Evolutionary conservation across 1,140 invertebrate genomes (phyloP), one percentile per base, ranked within the genome.

Genomic region (Caerostris extrusa): DNA sequence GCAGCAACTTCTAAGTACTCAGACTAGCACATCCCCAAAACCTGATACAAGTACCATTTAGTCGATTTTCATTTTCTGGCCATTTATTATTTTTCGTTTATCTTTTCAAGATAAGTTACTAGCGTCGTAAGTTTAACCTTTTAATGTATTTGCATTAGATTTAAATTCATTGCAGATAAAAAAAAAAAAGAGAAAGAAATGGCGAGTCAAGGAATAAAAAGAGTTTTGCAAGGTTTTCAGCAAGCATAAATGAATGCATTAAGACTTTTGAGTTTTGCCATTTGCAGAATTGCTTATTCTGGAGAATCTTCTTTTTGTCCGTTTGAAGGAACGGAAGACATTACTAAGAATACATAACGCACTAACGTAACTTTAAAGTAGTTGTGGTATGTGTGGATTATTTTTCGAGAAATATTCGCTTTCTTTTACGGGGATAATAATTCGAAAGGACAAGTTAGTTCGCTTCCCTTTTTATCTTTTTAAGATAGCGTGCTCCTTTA

Each of bases 81-180:
- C 34, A 77, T 34, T 34, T 34, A 34, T 77, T 77, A 77, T 77
- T 77, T 77, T 34, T 10, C 34, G 53, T 12, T 77, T 77, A 77
- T 77, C 34, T 77, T 34, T 53, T 77, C 71, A 5, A 77, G 71
- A 50, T 77, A 77, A 77, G 8, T 71, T 67, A 17, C 61, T 67
- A 19, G 50, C 34, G 50, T 50, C 19, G 4, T 5, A 77, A 50
- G 19, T 77, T 77, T 77, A 53, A 50, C 34, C 71, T 77, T 77
- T 77, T 77, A 77, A 77, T 77, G 71, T 77, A 77, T 77, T 50
- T 53, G 71, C 71, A 77, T 77, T 77, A 50, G 53, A 77, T 77
- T 77, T 53, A 50, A 77, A 77, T 77, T 77, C 34, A 34, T 50
- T 5, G 34, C 4, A 50, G 34, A 5, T 34, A 77, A 77, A 77